Percentiles rank a stretch among this genome's conserved stretches.
These are phyloP conservation scores for Cecidostiba fungosa DNA, from an alignment of 2,888 invertebrate genomes.

Conservation along the genomic window DNA sequence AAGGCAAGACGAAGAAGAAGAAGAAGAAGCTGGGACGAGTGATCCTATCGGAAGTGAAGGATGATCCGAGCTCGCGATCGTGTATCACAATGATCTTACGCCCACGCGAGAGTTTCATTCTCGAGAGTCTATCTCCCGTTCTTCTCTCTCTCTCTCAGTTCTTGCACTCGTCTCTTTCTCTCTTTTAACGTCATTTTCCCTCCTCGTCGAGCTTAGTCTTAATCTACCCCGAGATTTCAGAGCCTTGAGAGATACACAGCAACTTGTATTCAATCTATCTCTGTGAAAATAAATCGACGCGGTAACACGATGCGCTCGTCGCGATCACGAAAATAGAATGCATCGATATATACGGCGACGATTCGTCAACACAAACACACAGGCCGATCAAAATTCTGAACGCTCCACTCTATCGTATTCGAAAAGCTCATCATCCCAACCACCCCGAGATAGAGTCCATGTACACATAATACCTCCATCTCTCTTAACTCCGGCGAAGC, in stretches of 20 bases:
- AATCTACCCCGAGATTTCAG: conserved; percentile 26
- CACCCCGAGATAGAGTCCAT: neutral
- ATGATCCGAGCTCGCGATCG: conserved; percentile 76
- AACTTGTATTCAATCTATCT: conserved; percentile 18
- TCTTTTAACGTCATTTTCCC: conserved; percentile 15
- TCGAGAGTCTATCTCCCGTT: conserved; percentile 25
- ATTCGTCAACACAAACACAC: neutral
- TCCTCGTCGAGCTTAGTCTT: neutral
- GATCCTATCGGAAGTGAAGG: conserved; percentile 77
- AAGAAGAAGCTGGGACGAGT: conserved; percentile 60
- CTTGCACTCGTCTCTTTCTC: neutral
- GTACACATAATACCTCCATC: conserved; percentile 20
- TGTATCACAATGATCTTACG: conserved; percentile 77
- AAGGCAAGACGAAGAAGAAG: conserved; percentile 5
- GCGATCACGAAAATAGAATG: neutral
- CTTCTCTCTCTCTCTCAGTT: neutral
- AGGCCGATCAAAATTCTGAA: neutral
- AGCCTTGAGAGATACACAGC: neutral
- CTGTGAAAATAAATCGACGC: neutral
- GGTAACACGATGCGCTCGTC: neutral
- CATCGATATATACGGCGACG: neutral
- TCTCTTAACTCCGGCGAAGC: neutral
- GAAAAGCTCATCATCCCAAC: neutral
- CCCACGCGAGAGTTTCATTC: conserved; percentile 71
- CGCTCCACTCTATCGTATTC: neutral